A percentile compares a stretch with the other conserved stretches of the same genome.
phyloP scores from a whole-genome alignment of 2,113 vertebrate genomes.

The Actenoides hombroni region DNA sequence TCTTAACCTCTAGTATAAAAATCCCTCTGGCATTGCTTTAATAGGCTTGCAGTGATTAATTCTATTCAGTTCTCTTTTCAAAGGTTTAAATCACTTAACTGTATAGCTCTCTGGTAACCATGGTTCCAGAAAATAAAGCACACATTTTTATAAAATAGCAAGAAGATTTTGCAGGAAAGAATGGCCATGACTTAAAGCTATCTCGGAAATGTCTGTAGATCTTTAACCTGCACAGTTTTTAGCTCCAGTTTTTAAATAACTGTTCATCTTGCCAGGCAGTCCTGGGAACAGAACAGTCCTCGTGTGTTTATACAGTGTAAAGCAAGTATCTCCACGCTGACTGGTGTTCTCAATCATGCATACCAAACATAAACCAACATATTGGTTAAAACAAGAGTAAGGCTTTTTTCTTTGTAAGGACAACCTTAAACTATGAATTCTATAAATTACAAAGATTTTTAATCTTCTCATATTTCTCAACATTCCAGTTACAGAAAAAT shows the following conservation, averaged over 20 bases:
- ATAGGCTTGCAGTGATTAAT: slow-evolving; percentile 26
- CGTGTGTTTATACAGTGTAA: not conserved
- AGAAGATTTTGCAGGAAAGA: not conserved
- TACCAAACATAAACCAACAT: not conserved
- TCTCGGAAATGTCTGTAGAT: not conserved
- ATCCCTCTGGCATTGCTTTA: not conserved
- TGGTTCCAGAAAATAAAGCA: not conserved
- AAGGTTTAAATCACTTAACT: slow-evolving; percentile 28
- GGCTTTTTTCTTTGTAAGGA: not conserved
- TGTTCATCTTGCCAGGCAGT: not conserved
- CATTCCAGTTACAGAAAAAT: not conserved
- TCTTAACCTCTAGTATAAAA: slow-evolving; percentile 41
- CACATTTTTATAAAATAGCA: not conserved
- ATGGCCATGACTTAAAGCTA: not conserved
- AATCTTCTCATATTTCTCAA: not conserved
- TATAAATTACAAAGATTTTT: not conserved
- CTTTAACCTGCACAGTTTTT: not conserved
- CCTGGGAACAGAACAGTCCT: not conserved
- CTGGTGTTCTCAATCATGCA: not conserved
- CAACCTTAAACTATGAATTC: not conserved
- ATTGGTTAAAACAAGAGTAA: not conserved
- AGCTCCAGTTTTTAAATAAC: not conserved
- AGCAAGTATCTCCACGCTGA: not conserved
- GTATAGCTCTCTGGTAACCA: slow-evolving; percentile 6
- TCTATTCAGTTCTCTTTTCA: slow-evolving; percentile 17